Conservation (phyloP, 1,140 invertebrate species). For the Rhopalosiphum maidis region DNA sequence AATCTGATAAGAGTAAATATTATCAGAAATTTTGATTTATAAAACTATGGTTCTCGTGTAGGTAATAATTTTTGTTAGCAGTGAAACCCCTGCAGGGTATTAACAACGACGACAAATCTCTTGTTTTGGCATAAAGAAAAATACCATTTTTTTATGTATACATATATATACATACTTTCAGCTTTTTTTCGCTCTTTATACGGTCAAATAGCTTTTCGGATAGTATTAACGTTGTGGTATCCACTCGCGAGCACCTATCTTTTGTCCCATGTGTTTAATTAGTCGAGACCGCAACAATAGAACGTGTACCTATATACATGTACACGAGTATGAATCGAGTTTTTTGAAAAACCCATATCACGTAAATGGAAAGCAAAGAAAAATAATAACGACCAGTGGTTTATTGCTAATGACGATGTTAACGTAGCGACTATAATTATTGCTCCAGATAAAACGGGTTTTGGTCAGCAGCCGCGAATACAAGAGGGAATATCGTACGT, state of each 20-base stretch:
- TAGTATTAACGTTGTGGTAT: neutral
- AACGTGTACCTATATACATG: neutral
- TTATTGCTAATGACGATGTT: conserved; percentile 49
- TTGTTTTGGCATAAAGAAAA: neutral
- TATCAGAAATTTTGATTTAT: neutral
- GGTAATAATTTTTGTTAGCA: neutral
- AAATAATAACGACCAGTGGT: conserved; percentile 25
- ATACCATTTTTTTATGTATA: neutral
- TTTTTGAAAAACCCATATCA: neutral
- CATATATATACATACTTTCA: neutral
- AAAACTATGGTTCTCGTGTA: neutral
- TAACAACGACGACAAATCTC: neutral
- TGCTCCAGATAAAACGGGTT: conserved; percentile 43
- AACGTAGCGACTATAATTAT: conserved; percentile 37
- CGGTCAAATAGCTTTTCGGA: neutral
- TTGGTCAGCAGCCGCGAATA: neutral
- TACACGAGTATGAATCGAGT: neutral
- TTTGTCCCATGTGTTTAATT: conserved; percentile 16
- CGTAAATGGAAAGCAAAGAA: conserved; percentile 2
- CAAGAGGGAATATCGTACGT: conserved; percentile 25
- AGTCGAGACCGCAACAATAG: neutral
- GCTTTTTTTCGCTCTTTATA: neutral
- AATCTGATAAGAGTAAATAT: neutral
- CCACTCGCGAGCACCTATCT: neutral
- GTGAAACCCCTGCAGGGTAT: neutral